These are phyloP conservation scores for Sitophilus oryzae DNA, from an alignment of 1,140 invertebrate species.

Conservation along the genomic window DNA sequence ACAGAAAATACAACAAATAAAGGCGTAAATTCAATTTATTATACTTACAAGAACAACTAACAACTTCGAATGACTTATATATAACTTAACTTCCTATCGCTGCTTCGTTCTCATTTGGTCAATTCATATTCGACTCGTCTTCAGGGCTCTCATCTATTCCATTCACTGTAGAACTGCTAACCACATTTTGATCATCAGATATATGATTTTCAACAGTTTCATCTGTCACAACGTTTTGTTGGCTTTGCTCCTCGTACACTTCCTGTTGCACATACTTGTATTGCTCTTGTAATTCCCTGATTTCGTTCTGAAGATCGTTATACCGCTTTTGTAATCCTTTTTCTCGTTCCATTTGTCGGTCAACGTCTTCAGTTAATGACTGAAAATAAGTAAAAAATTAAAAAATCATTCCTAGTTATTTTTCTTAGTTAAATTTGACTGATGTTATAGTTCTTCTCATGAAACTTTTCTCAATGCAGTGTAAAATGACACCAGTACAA, in stretches of 20 bases:
- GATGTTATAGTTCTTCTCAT: no score
- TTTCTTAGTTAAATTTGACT: background rate
- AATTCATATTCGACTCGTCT: no score
- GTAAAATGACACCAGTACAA: no score
- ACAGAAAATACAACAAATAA: no score
- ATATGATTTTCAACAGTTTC: background rate
- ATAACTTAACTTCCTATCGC: background rate
- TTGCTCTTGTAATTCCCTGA: constrained; percentile 31
- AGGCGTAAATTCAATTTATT: no score
- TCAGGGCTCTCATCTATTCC: no score
- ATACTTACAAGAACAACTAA: no score
- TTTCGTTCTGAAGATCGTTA: constrained; percentile 58
- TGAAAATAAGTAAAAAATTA: constrained; percentile 44
- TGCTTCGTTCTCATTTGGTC: background rate
- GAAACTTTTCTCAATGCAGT: no score
- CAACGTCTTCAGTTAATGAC: constrained; percentile 87
- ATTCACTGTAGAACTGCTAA: constrained; percentile 2
- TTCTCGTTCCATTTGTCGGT: constrained; percentile 85
- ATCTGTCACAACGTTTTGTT: background rate
- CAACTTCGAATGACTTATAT: background rate
- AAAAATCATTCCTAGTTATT: background rate
- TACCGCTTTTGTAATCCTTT: constrained; percentile 78
- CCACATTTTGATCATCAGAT: constrained; percentile 1
- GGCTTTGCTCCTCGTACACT: background rate
- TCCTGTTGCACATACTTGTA: constrained; percentile 17